Evolutionary conservation across 92 coral and sea anemone genomes (phyloP), one percentile per base, ranked within the genome.

Genomic region (Phenganax marumi): DNA sequence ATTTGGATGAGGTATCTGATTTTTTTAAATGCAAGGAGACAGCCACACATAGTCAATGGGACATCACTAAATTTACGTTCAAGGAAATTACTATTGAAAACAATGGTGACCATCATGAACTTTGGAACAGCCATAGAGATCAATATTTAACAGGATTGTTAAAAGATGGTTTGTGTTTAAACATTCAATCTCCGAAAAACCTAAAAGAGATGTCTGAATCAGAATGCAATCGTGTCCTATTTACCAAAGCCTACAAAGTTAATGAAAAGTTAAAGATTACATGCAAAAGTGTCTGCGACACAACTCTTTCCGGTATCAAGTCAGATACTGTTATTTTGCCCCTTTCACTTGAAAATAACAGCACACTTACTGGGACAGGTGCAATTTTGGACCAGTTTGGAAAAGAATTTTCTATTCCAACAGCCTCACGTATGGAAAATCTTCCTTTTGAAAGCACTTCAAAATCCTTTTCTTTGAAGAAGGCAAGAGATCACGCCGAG

Each of bases 351-450:
- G 89, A 89, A 64, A 47, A 86, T 50, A 89, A 89, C 64, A 21
- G 82, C 7, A 86, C 87, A 8, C 50, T 78, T 7, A 55, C 86
- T 0, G 89, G 91, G 0, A 85, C 91, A 24, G 87, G 87, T 47
- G 73, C 87, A 0, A 86, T 89, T 18, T 8, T 85, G 49, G 92
- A 89, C 33, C 76, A 89, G 72, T 83, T 89, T 63, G 89, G 85
- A 12, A 76, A 86, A 46, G 89, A 82, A 52, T 85, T 83, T 65
- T 25, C 58, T 39, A 65, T 89, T 16, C 85, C 82, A 11, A 76
- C 81, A 8, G 81, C 70, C 62, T 43, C 77, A n/a, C 21, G 16
- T 46, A 55, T 57, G 47, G 84, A 81, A 52, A 23, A 19, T 39
- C 64, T 89, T 39, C 80, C 75, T 16, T 89, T 89, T 76, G 71